Percentiles rank a stretch among this genome's conserved stretches.
phyloP scores from a whole-genome alignment of 2,113 vertebrate species.

The Mastomys natalensis region DNA sequence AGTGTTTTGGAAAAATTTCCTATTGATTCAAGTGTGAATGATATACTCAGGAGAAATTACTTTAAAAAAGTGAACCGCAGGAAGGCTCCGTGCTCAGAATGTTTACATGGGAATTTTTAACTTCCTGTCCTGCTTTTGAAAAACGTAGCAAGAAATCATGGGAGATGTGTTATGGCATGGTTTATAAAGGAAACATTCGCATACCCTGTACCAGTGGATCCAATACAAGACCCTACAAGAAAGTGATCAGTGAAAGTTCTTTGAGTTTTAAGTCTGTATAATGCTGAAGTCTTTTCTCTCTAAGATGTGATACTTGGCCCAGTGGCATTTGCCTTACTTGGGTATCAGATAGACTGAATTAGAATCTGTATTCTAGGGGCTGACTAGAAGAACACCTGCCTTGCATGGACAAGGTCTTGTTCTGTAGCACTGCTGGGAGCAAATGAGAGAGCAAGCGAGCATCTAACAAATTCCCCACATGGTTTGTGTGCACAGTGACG shows the following conservation, averaged over 20 bases:
- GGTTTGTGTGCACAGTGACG: not conserved
- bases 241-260: not conserved
- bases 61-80: not conserved
- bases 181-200: not conserved
- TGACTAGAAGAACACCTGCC: not conserved
- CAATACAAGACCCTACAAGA: not conserved
- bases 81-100: not conserved
- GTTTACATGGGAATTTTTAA: not conserved
- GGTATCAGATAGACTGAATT: not conserved
- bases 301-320: not conserved
- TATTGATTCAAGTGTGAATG: slow-evolving; percentile 16
- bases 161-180: not conserved
- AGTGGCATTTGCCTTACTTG: not conserved
- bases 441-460: not conserved
- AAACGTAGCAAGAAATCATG: not conserved
- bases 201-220: too few species aligned
- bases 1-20: slow-evolving; percentile 41
- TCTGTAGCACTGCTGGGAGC: not conserved
- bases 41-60: not conserved
- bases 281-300: not conserved
- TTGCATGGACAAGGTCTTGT: not conserved
- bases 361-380: not conserved
- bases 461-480: not conserved
- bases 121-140: not conserved
- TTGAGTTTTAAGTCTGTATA: not conserved